phyloP scores from a whole-genome alignment of 2,888 invertebrate species.

The Parnassius glacialis region DNA sequence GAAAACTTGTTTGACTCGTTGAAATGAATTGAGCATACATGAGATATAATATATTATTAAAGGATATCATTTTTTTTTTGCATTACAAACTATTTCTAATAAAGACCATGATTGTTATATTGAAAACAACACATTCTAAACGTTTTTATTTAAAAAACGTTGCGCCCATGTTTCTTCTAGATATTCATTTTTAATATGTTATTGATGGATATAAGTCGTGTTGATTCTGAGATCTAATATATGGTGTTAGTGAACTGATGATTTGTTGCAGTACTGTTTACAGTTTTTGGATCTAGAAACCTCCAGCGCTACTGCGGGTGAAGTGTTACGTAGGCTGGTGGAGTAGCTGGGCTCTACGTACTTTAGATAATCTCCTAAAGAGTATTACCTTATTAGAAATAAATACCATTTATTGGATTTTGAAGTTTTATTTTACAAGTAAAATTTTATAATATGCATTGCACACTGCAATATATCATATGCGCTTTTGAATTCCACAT shows the following conservation, averaged over 20 bases:
- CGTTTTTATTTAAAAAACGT: too few species aligned
- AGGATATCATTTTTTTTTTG: too few species aligned
- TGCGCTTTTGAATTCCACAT: too few species aligned
- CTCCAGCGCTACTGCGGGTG: background rate
- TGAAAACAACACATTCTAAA: too few species aligned
- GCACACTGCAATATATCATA: too few species aligned
- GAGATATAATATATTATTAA: too few species aligned
- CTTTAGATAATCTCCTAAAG: conserved; percentile 56
- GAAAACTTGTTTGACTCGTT: too few species aligned
- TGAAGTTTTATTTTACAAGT: conserved; percentile 35
- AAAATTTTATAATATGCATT: too few species aligned
- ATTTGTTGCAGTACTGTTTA: background rate
- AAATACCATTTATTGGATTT: conserved; percentile 66
- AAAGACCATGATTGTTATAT: too few species aligned
- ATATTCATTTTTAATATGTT: background rate
- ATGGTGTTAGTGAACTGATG: background rate
- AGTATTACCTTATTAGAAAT: conserved; percentile 64
- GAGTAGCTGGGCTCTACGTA: conserved; percentile 31
- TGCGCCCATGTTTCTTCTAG: too few species aligned
- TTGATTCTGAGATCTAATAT: background rate
- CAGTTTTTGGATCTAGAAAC: background rate
- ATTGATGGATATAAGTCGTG: background rate
- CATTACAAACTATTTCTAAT: too few species aligned
- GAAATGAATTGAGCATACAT: too few species aligned
- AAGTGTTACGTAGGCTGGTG: background rate